phyloP scores from a whole-genome alignment of 2,113 vertebrate species.

The Strix uralensis region DNA sequence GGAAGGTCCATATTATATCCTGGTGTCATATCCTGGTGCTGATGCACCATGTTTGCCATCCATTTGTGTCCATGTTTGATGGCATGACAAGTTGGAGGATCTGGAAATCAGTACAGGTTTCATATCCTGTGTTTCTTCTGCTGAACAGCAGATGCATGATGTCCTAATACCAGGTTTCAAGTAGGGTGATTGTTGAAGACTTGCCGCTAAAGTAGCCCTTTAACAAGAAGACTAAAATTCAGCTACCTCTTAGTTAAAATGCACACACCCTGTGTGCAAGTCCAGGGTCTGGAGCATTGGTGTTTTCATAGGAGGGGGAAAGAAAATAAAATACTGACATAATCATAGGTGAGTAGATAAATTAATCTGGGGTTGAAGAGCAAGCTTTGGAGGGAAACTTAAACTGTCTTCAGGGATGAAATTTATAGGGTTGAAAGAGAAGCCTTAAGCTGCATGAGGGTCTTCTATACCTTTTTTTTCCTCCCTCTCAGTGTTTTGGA shows the following conservation, averaged over 20 bases:
- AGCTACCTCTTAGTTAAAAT: neutral
- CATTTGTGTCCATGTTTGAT: neutral
- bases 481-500: neutral
- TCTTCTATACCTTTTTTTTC: accelerated
- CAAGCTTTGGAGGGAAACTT: neutral
- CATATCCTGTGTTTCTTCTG: neutral
- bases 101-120: neutral
- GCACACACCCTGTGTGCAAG: neutral
- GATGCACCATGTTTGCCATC: neutral
- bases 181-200: neutral
- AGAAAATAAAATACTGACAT: neutral
- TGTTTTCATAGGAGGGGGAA: neutral
- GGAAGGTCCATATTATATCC: neutral
- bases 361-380: neutral
- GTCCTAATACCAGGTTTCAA: neutral
- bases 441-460: neutral
- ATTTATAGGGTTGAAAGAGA: neutral
- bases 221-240: neutral
- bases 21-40: neutral
- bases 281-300: neutral
- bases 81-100: neutral
- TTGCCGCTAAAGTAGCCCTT: neutral
- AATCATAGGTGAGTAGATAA: neutral
- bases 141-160: neutral
- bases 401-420: neutral